These are phyloP conservation scores for Myoxocephalus aenaeus DNA, from an alignment of 2,797 vertebrate genomes.

Conservation along the genomic window DNA sequence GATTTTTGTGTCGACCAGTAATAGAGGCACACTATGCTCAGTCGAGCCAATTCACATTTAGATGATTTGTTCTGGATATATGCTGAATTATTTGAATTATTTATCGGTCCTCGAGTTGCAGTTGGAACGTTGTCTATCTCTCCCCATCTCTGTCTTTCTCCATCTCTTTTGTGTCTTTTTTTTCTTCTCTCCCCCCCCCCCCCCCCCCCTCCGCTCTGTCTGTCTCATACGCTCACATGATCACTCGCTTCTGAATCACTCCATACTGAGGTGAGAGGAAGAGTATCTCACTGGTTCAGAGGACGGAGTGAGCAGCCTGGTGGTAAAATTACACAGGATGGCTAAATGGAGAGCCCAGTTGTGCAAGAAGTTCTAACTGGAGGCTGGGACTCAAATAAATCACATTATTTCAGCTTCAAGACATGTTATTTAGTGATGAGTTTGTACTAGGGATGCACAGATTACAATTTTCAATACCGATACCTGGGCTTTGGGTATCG, in stretches of 20 bases:
- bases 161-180: background rate
- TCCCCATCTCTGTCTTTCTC: background rate
- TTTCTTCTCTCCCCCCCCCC: background rate
- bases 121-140: background rate
- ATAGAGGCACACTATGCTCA: background rate
- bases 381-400: constrained; percentile 2
- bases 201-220: background rate
- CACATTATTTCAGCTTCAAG: background rate
- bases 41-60: background rate
- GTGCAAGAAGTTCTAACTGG: background rate
- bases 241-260: constrained; percentile 48
- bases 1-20: background rate
- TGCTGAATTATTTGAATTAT: constrained; percentile 9
- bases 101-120: background rate
- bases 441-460: background rate
- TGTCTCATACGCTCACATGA: constrained; percentile 34
- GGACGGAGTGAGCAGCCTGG: background rate
- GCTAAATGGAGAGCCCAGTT: background rate
- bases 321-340: background rate
- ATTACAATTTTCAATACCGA: no score
- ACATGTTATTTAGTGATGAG: background rate
- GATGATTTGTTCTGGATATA: background rate
- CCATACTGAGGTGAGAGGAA: constrained; percentile 34
- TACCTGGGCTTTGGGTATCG: no score
- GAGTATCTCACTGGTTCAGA: constrained; percentile 8